phyloP scores from a whole-genome alignment of 1,140 invertebrate species.

The Zeugodacus cucurbitae region DNA sequence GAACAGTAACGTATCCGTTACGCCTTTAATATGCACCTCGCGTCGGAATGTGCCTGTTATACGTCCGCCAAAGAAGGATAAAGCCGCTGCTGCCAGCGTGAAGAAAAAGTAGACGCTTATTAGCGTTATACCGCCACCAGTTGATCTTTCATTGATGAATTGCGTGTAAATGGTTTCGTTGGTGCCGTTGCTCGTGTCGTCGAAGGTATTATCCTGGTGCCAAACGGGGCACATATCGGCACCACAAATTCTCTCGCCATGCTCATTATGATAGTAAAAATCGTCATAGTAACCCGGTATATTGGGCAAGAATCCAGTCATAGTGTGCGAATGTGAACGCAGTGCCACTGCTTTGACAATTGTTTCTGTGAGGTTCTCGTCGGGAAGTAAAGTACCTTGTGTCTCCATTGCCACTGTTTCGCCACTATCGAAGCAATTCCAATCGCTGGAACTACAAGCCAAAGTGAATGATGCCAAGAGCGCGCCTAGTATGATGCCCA shows the following conservation, averaged over 20 bases:
- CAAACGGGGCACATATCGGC: constrained; percentile 68
- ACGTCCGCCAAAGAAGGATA: constrained; percentile 67
- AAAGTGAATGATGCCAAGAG: constrained; percentile 67
- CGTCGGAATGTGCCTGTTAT: constrained; percentile 54
- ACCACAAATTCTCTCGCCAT: constrained; percentile 69
- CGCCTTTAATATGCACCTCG: constrained; percentile 57
- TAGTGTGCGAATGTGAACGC: not conserved
- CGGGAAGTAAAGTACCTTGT: not conserved
- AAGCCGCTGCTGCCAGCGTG: constrained; percentile 67
- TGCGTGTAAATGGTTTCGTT: constrained; percentile 51
- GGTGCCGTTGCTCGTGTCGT: constrained; percentile 27
- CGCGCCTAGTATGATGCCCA: constrained; percentile 70
- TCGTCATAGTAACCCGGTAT: constrained; percentile 54
- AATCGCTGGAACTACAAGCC: constrained; percentile 63
- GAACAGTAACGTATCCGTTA: constrained; percentile 69
- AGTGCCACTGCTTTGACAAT: not conserved
- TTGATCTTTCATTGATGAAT: constrained; percentile 54
- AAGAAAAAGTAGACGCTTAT: constrained; percentile 71
- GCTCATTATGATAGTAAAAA: constrained; percentile 67
- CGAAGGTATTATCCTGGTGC: constrained; percentile 27
- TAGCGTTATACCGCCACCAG: constrained; percentile 68
- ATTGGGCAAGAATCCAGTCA: constrained; percentile 18
- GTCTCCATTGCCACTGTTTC: not conserved
- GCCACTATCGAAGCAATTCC: constrained; percentile 51
- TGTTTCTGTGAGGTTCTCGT: not conserved